Base-by-base conservation (phyloP, 2,797 vertebrate genomes). In the Melanotaenia maccullochi region DNA sequence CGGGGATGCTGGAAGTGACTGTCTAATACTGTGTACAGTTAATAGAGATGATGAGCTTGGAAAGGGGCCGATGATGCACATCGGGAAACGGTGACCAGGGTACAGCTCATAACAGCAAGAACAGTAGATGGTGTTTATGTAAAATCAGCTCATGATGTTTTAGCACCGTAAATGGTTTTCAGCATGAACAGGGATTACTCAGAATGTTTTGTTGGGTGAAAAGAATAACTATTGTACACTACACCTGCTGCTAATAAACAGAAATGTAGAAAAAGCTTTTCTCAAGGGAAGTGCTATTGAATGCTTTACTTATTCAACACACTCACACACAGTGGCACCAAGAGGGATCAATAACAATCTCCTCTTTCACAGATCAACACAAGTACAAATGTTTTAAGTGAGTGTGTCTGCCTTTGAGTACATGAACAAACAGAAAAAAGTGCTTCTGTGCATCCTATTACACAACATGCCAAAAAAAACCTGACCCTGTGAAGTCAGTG, bases 301-400 rank as follows among this genome's bases (percentile, higher is more conserved):
- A 63, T 71, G 57, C 54, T 52, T 66, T 60, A 75, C n/a, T 81
- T 64, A 56, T 28, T 38, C 55, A 60, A 52, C 7, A 51, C 30
- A 54, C 52, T 62, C 28, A 67, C 65, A 71, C 9, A 61, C 33
- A 56, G 13, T 68, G 36, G 33, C 54, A 64, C 36, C 44, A 38
- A 55, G 40, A 60, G 2, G 32, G 59, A 89, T 86, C 77, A 32
- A 84, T 85, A 82, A 62, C 57, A 62, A 60, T 74, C 62, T 83
- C 60, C 42, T 59, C 12, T 42, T 81, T 78, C 65, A 60, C 51
- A 68, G 42, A 69, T 74, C 60, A 70, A 64, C 73, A 64, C 60
- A 72, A 65, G 68, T 13, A 61, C 33, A 70, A 65, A 75, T 42
- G 47, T 58, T 58, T 73, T 16, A 65, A 60, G 42, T 18, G 52